A percentile compares a stretch with the other conserved stretches of the same genome.
Conservation (phyloP, 2,888 invertebrate species). For the Theristus sp. region DNA sequence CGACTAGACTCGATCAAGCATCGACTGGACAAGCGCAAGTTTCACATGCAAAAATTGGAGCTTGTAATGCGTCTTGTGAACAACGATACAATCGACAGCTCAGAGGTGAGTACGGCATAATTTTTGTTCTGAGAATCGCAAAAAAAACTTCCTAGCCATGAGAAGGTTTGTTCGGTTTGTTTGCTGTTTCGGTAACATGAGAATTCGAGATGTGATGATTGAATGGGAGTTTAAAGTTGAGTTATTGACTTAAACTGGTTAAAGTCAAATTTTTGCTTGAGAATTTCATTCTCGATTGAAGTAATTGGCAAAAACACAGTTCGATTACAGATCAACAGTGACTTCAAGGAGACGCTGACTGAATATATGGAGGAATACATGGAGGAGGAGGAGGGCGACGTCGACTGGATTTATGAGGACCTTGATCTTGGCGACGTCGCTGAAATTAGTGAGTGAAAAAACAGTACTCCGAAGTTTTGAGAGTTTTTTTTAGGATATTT, state of each 20-base stretch:
- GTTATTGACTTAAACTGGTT: too few species aligned
- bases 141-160: conserved; percentile 84
- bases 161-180: too few species aligned
- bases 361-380: conserved; percentile 73
- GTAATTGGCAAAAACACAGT: too few species aligned
- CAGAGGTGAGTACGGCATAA: not conserved
- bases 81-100: conserved; percentile 19
- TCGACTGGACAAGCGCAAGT: conserved; percentile 81
- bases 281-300: too few species aligned
- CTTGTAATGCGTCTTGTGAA: conserved; percentile 38
- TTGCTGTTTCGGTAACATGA: too few species aligned
- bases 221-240: too few species aligned
- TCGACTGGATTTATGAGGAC: conserved; percentile 76
- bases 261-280: too few species aligned
- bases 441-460: conserved; percentile 5
- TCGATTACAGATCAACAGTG: conserved; percentile 77
- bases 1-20: conserved; percentile 76
- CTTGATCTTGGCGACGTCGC: conserved; percentile 50
- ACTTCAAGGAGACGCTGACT: conserved; percentile 89
- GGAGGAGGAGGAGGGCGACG: not conserved
- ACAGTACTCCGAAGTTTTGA: too few species aligned
- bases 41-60: conserved; percentile 89
- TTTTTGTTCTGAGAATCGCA: conserved; percentile 51
- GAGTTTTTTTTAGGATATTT: too few species aligned
- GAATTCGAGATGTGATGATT: too few species aligned